Base-by-base conservation (phyloP, 2,113 vertebrate species). In the Pituophis catenifer region DNA sequence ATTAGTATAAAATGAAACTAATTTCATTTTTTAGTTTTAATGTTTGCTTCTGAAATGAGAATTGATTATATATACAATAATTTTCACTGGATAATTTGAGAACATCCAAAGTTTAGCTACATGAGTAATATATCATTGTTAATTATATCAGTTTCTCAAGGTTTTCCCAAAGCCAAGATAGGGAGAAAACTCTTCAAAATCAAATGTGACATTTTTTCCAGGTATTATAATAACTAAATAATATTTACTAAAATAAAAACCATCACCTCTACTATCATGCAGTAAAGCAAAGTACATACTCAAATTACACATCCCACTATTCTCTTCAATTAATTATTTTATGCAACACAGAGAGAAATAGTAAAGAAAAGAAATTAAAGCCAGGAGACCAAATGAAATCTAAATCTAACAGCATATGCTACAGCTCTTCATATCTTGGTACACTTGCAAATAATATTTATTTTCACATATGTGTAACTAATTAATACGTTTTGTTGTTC, bases 1-100 rank as follows among this genome's bases (percentile, higher is more conserved):
- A 90, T 95, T 94, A 94, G 88, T 21, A 86, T 87, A 57, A 88
- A 70, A 19, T 2, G 8, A 81, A 81, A 81, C 17, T 81, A 81
- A 21, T 89, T 55, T 89, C 9, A 11, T 11, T 8, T 86, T 91
- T 70, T 89, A 24, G 0, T 95, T 3, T 8, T 70, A 94, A 92
- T 91, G 26, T 91, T 53, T 44, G 13, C 23, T 91, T 70, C 33
- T 89, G 9, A 59, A 89, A 89, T 89, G 21, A 48, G 55, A 59
- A 38, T 57, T 57, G 33, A 89, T 58, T 38, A 53, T 38, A 21
- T 89, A 57, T 57, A 53, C 26, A 88, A 55, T 89, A 3, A n/a
- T 21, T 38, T 54, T 81, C n/a, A 53, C 9, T 65, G 33, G 50
- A 23, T 5, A 91, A 48, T 29, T 44, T 55, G 9, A 58, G 23